Conservation (phyloP, 2,888 invertebrate species). For the Euspilapteryx auroguttella region DNA sequence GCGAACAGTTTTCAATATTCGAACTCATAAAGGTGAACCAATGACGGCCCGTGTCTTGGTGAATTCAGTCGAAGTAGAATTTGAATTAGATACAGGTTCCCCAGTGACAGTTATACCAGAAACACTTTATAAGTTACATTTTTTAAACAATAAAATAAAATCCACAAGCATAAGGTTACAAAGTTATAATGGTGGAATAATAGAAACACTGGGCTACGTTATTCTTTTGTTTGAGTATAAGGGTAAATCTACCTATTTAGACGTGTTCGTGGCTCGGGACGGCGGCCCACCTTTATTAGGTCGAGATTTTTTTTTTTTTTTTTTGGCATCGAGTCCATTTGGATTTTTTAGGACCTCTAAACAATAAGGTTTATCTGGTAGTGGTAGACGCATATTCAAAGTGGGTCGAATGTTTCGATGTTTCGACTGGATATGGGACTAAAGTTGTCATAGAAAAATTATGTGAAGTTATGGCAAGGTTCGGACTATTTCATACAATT, state of each 20-base stretch:
- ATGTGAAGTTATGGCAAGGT: neutral
- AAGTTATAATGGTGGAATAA: neutral
- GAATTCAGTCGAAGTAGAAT: neutral
- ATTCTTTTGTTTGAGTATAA: neutral
- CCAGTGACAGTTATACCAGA: neutral
- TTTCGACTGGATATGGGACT: neutral
- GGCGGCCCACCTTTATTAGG: too few species aligned
- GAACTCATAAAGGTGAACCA: neutral
- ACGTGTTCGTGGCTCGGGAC: neutral
- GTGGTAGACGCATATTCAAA: conserved; percentile 4
- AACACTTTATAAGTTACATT: too few species aligned
- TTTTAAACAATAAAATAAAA: too few species aligned
- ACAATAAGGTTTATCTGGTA: conserved; percentile 1
- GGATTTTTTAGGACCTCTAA: conserved; percentile 4
- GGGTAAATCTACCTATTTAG: neutral
- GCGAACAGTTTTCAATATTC: neutral
- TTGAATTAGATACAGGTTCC: neutral
- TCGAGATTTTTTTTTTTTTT: neutral
- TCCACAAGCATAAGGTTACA: neutral
- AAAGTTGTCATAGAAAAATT: neutral
- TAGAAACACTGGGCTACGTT: neutral
- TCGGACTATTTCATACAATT: conserved; percentile 1
- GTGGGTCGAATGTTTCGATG: conserved; percentile 6
- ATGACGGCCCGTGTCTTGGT: neutral
- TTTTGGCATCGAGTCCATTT: conserved; percentile 2